Base-by-base conservation (phyloP, 2,113 vertebrate species). In the Hystrix brachyura region DNA sequence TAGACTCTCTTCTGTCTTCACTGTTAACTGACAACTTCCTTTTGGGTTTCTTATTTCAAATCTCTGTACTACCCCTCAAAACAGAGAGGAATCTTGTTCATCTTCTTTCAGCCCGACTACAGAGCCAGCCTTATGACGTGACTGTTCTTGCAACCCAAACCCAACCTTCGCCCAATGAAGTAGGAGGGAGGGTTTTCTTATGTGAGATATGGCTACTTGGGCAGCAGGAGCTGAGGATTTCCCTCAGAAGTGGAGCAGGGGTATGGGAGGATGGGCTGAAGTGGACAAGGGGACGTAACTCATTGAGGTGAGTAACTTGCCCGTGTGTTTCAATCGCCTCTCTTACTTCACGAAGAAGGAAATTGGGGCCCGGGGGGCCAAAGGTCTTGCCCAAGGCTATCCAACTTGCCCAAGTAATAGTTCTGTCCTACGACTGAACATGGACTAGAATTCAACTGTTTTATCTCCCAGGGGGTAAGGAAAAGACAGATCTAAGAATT, bases 311-410 rank as follows among this genome's bases (percentile, higher is more conserved):
- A n/a, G 8, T 25, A 62, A 21, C 46, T 84, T 43, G 8, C 12
- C 48, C 11, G 29, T 13, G 17, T 53, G 46, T 18, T n/a, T 87
- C 46, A 62, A 5, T 23, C 57, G 69, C 57, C 1, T 67, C 55
- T 38, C 15, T 88, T 88, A 3, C 0, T 15, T 3, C 62, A 48
- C 46, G 15, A 53, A 80, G 87, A 21, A 43, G 32, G 34, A 92
- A 96, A 48, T 29, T 34, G n/a, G 13, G 87, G 81, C 85, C 79
- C 82, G 1, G 8, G 57, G 95, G 48, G 93, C 90, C 53, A 92
- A 71, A 53, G 4, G 4, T 88, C 94, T 57, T 60, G 64, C 92
- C 80, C 82, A 64, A 92, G 78, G 82, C 92, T 88, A 25, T 3
- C 25, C 65, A n/a, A 13, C 64, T 65, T 51, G 27, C 92, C 53